Base-by-base conservation (phyloP, 2,888 invertebrate genomes). In the Pseudoips prasinana region DNA sequence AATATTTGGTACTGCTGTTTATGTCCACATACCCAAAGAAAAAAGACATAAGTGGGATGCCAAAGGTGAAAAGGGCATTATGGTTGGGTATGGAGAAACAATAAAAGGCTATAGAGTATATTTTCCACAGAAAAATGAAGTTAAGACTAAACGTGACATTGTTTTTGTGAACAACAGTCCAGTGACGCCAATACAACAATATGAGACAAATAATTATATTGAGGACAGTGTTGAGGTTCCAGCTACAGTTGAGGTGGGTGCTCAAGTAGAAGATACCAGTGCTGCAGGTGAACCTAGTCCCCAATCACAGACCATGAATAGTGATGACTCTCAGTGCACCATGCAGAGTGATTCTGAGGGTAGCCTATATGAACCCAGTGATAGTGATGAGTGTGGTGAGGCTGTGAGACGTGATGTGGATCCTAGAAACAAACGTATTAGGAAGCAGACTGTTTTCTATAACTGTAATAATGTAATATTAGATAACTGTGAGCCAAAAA, bases 401-500 rank as follows among this genome's bases (percentile, higher is more conserved):
- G 9, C 7, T 3, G 5, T 4, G 14, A 19, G 10, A 1, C 5
- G n/a, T 23, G 14, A 10, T 22, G 29, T 25, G 9, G 8, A 10
- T 10, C n/a, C 4, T 2, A 3, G 7, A 10, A 25, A 7, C 7
- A 10, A 8, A 25, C 25, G 29, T 22, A 18, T 25, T 1, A 35
- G 29, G 10, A 25, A 29, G 22, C 26, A 29, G 7, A 29, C 29
- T 22, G 0, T 1, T 5, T 37, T 31, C 14, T 37, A 24, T 31
- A 6, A 27, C 7, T 31, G 31, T 23, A 8, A 37, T 3, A 22
- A 26, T 11, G 29, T 18, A 9, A 14, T 7, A 0, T 3, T 23
- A 10, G 5, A 1, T 3, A 40, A 33, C 4, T 5, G 19, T 36
- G 48, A 54, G 22, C 40, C 45, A 7, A 17, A 10, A 0, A 46